Conservation (phyloP, 2,797 vertebrate genomes). For the Vireo griseus region DNA sequence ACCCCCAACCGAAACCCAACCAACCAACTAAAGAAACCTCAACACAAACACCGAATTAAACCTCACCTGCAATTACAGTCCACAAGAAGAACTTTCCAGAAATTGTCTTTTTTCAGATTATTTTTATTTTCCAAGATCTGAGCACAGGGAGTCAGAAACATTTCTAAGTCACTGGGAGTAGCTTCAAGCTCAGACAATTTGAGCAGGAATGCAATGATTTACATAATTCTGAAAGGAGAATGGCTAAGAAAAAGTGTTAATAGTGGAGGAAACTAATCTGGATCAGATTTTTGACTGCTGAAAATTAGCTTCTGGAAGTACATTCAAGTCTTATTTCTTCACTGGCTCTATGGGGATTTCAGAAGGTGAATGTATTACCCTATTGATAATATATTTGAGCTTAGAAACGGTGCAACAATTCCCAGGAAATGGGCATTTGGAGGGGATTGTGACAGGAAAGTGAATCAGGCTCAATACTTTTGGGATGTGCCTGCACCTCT, state of each 20-base stretch:
- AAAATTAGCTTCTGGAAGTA: neutral
- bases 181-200: neutral
- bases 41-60: neutral
- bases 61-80: neutral
- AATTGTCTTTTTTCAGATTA: neutral
- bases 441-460: neutral
- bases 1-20: accelerated
- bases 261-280: neutral
- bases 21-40: neutral
- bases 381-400: neutral
- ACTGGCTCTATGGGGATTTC: neutral
- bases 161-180: neutral
- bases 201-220: neutral
- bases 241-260: neutral
- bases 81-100: neutral
- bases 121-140: neutral
- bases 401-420: neutral
- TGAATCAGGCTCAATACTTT: neutral
- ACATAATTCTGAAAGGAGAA: neutral
- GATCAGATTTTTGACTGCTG: neutral
- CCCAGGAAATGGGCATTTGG: neutral
- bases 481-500: neutral
- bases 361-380: neutral
- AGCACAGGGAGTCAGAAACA: neutral
- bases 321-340: neutral